Base-by-base conservation (phyloP, 2,113 vertebrate genomes). In the Dermatemys mawii region DNA sequence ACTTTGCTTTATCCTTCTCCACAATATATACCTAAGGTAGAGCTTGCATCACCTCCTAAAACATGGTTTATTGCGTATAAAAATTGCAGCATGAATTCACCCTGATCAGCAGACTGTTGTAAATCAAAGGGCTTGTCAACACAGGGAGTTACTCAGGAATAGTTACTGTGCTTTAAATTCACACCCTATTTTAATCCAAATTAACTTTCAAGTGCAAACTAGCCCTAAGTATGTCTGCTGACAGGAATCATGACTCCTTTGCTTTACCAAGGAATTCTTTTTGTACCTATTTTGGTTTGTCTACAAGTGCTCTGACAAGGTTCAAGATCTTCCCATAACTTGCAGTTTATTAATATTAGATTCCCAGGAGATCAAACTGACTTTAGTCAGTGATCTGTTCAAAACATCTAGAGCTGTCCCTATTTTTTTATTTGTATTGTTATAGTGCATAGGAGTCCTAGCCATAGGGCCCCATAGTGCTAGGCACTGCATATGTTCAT, bases 1-100 rank as follows among this genome's bases (percentile, higher is more conserved):
- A 85, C 70, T 95, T 29, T 83, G 51, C 35, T 80, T 83, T 87
- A 82, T 35, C 85, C 94, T 85, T 96, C 95, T 93, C 94, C 93
- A 94, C 93, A 97, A 13, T 55, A 90, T 41, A 84, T 88, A 53
- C 10, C 10, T 11, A 41, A 41, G 6, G 41, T 22, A 24, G 21
- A 44, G 22, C 13, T 41, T 75, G 41, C 38, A 5, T 75, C 21
- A 44, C 24, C 38, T 44, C 22, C 38, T 10, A 41, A 75, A 41
- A 26, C 24, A 12, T 75, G 38, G 38, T 75, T 75, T 75, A 41
- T 19, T 49, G 91, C 16, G 91, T 67, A 92, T 49, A 55, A 92
- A 95, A 86, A 91, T 88, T 6, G 1, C 88, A 94, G 81, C 9
- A 87, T 22, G 91, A 90, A 92, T 90, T 94, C 78, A 93, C 11